Conservation (phyloP, 2,113 vertebrate genomes). For the Odobenus rosmarus region DNA sequence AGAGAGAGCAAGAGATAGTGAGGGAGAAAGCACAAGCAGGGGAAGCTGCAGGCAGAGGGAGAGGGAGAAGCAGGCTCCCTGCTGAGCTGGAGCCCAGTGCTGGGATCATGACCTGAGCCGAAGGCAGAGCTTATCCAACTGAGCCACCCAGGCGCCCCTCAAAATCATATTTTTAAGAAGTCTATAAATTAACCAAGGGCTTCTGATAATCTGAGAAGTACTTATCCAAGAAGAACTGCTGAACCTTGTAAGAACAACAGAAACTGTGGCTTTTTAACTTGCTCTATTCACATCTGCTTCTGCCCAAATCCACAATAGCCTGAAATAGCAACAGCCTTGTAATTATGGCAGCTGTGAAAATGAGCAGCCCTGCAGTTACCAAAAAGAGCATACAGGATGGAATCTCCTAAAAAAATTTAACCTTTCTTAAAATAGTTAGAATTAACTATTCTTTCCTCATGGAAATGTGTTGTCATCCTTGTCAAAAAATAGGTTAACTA, state of each 20-base stretch:
- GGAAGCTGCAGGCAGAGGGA: background rate
- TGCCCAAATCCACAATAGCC: background rate
- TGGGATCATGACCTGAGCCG: background rate
- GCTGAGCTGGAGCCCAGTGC: background rate
- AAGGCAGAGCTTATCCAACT: background rate
- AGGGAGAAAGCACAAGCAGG: background rate
- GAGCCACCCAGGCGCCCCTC: background rate
- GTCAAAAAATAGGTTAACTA: background rate
- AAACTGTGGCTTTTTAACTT: background rate
- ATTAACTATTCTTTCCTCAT: background rate
- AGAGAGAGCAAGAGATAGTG: background rate
- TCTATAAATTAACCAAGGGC: background rate
- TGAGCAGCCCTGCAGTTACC: background rate
- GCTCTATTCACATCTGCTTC: background rate
- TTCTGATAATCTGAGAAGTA: background rate
- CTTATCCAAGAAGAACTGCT: background rate
- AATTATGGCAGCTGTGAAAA: background rate
- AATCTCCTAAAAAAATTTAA: background rate
- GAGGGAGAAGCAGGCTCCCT: background rate
- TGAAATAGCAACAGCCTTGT: background rate
- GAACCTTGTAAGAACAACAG: background rate
- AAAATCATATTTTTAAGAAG: background rate
- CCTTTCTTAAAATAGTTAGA: background rate
- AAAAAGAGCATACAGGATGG: background rate
- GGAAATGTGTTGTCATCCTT: background rate